phyloP scores from a whole-genome alignment of 2,113 vertebrate species.

The Xiphophorus hellerii region DNA sequence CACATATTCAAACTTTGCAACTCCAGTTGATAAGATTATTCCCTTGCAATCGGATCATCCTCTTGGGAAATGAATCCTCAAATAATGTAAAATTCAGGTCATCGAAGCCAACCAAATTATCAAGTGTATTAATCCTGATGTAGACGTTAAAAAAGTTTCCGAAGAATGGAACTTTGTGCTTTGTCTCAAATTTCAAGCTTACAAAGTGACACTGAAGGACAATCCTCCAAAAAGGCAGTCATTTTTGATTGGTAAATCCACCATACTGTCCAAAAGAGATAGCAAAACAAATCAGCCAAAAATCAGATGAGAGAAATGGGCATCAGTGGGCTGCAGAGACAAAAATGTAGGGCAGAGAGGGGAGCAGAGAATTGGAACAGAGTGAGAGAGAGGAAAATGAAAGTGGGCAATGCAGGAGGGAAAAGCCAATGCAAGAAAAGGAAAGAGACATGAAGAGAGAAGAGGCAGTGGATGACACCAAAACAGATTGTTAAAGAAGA shows the following conservation, averaged over 20 bases:
- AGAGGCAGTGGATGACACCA: background rate
- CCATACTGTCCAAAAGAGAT: constrained; percentile 30
- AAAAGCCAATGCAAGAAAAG: constrained; percentile 34
- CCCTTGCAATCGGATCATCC: constrained; percentile 27
- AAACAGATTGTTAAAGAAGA: constrained; percentile 3
- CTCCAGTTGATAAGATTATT: constrained; percentile 14
- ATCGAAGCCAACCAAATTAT: constrained; percentile 21
- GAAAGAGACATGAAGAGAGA: background rate
- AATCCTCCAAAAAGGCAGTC: constrained; percentile 8
- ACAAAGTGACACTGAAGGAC: constrained; percentile 25
- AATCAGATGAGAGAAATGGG: constrained; percentile 36
- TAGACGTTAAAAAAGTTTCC: constrained; percentile 32
- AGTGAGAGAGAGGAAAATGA: constrained; percentile 50
- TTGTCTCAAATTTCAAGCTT: constrained; percentile 36
- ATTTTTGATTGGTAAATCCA: constrained; percentile 46
- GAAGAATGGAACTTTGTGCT: background rate
- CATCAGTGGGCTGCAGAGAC: constrained; percentile 36
- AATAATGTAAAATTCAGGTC: constrained; percentile 35
- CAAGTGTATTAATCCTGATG: constrained; percentile 52
- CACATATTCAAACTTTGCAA: constrained; percentile 15
- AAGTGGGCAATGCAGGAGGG: constrained; percentile 36
- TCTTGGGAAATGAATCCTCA: constrained; percentile 36
- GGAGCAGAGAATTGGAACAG: constrained; percentile 66
- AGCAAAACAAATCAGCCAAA: constrained; percentile 15
- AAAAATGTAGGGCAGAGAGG: constrained; percentile 70